Conservation (phyloP, 2,797 vertebrate species). For the Chelon labrosus region DNA sequence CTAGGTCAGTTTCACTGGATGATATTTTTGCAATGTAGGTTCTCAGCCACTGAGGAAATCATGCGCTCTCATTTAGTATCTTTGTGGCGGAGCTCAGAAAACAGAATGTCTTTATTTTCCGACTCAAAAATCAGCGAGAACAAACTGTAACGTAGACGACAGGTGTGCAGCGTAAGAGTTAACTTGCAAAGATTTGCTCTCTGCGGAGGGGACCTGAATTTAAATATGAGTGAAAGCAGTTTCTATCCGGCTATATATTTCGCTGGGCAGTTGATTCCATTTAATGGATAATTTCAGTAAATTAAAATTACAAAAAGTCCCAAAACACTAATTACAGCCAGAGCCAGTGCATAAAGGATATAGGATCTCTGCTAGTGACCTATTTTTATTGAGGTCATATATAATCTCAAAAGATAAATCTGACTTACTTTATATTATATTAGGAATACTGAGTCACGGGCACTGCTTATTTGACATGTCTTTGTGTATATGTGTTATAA, state of each 20-base stretch:
- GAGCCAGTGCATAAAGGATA: conserved; percentile 17
- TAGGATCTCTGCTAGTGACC: conserved; percentile 39
- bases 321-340: conserved; percentile 6
- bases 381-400: conserved; percentile 49
- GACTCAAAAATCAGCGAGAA: conserved; percentile 27
- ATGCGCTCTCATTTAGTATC: conserved; percentile 50
- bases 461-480: neutral
- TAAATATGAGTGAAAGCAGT: conserved; percentile 5
- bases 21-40: conserved; percentile 78
- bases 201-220: conserved; percentile 34
- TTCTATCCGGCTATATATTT: neutral
- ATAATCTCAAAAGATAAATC: conserved; percentile 7
- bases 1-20: conserved; percentile 58
- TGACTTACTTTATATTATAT: conserved; percentile 10
- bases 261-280: neutral
- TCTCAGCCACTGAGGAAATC: conserved; percentile 68
- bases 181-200: conserved; percentile 13
- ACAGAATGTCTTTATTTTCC: conserved; percentile 30
- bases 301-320: conserved; percentile 14
- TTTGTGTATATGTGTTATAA: neutral
- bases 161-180: conserved; percentile 12
- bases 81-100: conserved; percentile 50
- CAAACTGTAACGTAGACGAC: neutral
- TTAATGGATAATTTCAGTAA: conserved; percentile 2
- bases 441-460: conserved; percentile 8